Evolutionary conservation across 92 coral and sea anemone species (phyloP), one percentile per base, ranked within the genome.

Genomic region (Phenganax subtilis): DNA sequence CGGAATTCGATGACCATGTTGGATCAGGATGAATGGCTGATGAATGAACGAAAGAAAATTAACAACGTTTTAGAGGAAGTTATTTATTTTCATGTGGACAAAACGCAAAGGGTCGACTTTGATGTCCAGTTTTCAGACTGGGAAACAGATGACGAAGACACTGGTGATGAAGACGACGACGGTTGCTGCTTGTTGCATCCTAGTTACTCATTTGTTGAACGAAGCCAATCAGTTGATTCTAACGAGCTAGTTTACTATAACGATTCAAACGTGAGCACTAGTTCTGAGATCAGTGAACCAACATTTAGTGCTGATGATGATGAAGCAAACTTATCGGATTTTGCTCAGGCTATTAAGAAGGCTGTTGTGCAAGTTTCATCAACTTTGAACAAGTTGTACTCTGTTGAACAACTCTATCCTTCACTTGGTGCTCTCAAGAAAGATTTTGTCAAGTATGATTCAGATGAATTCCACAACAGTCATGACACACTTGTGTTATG

Each of bases 361-460:
- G 97, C 98, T 1, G 82, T 90, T 27, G 80, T 60, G 14, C 82
- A 87, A 66, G 93, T 93, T 29, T 76, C 86, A 0, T 80, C 68
- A 20, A 44, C 90, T 0, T 91, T 93, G 84, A 90, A 91, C 31
- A 85, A 76, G 77, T 71, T 93, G n/a, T 91, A 91, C 68, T 70
- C 80, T 8, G 91, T 85, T 12, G 98, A 93, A 79, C 81, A 87
- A 58, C 93, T 93, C 20, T 93, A 91, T 72, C 93, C 98, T 58
- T 91, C 92, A 16, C 89, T 87, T 3, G 84, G 88, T 51, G 89
- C 97, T 60, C 85, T 93, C 6, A 92, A 94, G 14, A 89, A 91
- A 56, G 89, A 90, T 47, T 82, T 90, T 60, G 53, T 68, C 27
- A 91, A 88, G 86, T 93, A 93, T 67, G 72, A 58, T 30, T 83